Percentiles rank a stretch among this genome's conserved stretches.
Evolutionary conservation across 2,797 vertebrate species (phyloP).

Genomic region (Crax fasciolata): DNA sequence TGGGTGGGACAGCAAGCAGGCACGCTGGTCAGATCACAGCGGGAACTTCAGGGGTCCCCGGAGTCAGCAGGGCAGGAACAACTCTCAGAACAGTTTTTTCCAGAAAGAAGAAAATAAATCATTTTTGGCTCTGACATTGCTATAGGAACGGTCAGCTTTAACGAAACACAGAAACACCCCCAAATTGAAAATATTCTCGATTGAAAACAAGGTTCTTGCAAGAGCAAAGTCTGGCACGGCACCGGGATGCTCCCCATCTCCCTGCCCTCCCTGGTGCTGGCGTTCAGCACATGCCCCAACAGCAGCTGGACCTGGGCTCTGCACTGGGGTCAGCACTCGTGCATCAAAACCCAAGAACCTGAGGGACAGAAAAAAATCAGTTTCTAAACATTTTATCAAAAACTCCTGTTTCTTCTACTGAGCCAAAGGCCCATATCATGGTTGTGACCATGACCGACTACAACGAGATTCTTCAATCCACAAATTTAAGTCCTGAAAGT

Average conservation of each 20-base stretch:
- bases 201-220: neutral
- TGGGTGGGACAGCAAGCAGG: neutral
- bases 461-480: neutral
- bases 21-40: neutral
- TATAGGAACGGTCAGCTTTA: neutral
- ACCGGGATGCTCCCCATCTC: neutral
- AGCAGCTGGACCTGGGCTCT: neutral
- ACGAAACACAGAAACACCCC: neutral
- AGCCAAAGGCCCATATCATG: neutral
- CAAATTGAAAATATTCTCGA: neutral
- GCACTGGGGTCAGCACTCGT: neutral
- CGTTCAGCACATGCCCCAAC: rapidly evolving
- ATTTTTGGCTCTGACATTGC: neutral
- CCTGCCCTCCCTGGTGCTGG: neutral
- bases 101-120: rapidly evolving
- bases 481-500: neutral
- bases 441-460: neutral
- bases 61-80: neutral
- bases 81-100: rapidly evolving
- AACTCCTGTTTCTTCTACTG: neutral
- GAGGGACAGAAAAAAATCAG: neutral
- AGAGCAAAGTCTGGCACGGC: neutral
- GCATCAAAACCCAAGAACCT: neutral
- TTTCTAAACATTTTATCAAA: neutral
- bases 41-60: rapidly evolving